Evolutionary conservation across 2,113 vertebrate species (phyloP), one percentile per base, ranked within the genome.

Genomic region (Lucifuga dentata): DNA sequence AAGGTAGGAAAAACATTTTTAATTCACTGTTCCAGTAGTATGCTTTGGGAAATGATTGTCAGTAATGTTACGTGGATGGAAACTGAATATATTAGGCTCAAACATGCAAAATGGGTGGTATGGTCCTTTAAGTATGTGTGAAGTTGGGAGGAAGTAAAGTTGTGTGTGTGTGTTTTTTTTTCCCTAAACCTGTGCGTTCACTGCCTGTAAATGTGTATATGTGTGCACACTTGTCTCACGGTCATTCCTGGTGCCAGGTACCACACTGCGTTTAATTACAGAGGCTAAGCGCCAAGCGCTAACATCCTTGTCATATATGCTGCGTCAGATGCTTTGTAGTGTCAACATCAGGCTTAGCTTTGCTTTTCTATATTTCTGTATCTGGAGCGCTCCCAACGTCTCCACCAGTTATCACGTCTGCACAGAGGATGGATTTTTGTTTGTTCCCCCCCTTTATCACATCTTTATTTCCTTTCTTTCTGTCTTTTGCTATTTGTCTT

Each of bases 261-360:
- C 8, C 26, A 44, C 1, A n/a, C 49, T 63, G 26, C 5, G 29
- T 45, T 43, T 60, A 6, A 68, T 66, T 44, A 43, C 17, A 45
- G 11, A 36, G 39, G 11, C 33, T 43, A 12, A 29, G 19, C 15
- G 11, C 21, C 32, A 16, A 23, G 17, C 5, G 1, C n/a, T 40
- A 11, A 21, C 43, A 20, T 6, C 19, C 8, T 11, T 45, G 43
- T 20, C 43, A 21, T 45, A 4, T 11, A 8, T 21, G 38, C 15
- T 12, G 38, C 13, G 3, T 13, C 15, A 13, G 3, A 13, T 12
- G 38, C 15, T 40, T 40, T 40, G 33, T 35, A 11, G 33, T 35
- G 33, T 35, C 33, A 35, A 35, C 8, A 35, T 35, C 33, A 9
- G 13, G 12, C 20, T 49, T 55, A 20, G 33, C 38, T 21, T 44